Evolutionary conservation across 2,113 vertebrate genomes (phyloP), one percentile per base, ranked within the genome.

Genomic region (Siphamia tubifer): DNA sequence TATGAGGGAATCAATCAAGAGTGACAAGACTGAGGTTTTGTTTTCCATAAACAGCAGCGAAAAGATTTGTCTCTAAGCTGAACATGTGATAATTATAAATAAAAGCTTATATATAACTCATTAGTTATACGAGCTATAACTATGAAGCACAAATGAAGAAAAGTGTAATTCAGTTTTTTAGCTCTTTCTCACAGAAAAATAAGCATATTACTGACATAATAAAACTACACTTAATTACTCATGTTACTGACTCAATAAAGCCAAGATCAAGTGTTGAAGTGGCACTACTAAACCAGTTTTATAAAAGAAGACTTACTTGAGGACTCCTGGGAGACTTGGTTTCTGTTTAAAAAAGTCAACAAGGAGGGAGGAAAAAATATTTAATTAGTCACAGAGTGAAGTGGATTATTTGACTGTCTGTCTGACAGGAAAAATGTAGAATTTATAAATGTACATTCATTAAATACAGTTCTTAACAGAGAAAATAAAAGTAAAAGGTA

Each of bases 291-390:
- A 34, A 7, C 28, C 28, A 34, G 13, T 11, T 34, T 2, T 11
- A 34, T 11, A 34, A 3, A 44, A 13, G 11, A 23, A 13, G 20
- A 12, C 74, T 86, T 82, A 91, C 90, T 85, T 74, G 79, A 45
- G 87, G 84, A 77, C 79, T 88, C 83, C 28, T 76, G 4, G 67
- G 69, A 63, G 83, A 86, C 39, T 78, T 89, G 6, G 31, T 0
- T 63, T 86, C 90, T 90, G 77, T 31, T 2, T 48, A 48, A 64
- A 2, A 71, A 58, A 13, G 36, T 9, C 3, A 35, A 15, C 25
- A 17, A 47, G 1, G 4, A 13, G 1, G 54, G 6, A 38, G 3
- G 6, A 31, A 24, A 40, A 16, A 21, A 12, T 10, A 16, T 16
- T 30, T 30, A 30, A n/a, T n/a, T n/a, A n/a, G n/a, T n/a, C n/a